Evolutionary conservation across 2,797 vertebrate species (phyloP), one percentile per base, ranked within the genome.

Genomic region (Spinibarbus caldwelli): DNA sequence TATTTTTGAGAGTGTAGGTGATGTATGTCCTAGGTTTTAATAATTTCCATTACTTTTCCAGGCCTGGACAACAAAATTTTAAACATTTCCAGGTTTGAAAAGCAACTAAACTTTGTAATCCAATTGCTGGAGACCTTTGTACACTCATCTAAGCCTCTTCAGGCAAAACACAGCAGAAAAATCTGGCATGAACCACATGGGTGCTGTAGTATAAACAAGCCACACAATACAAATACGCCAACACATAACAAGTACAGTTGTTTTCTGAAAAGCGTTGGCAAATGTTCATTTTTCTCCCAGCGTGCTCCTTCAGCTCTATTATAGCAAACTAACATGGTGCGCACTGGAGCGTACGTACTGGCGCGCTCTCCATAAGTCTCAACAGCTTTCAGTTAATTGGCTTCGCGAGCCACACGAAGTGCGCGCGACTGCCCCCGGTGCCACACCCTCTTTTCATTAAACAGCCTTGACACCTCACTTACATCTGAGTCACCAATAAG

Each of bases 381-480:
- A n/a, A n/a, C 87, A 83, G 89, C 85, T 45, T 70, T 82, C 84
- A 73, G 36, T 75, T 88, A 88, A 88, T 90, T 88, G 77, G 68
- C 70, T 84, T 17, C 17, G 43, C 83, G 70, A 43, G 86, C 83
- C 80, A 73, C 84, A 84, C 15, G 80, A 78, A 11, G 88, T 79
- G 80, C 90, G 91, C 91, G 86, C 86, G 90, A 85, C 92, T 92
- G 93, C 89, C 91, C 90, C 91, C 91, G 91, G 83, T 89, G 95
- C 95, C 95, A 95, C 95, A 94, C 95, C 94, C 95, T 92, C 90
- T 90, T 91, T 93, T 90, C 64, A 91, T 92, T 91, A 83, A 77
- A 67, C 21, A 66, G 21, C 79, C 68, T 31, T 78, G 21, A 47
- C 75, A 84, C n/a, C 62, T 78, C 36, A 38, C 43, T 43, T 38